A percentile compares a stretch with the other conserved stretches of the same genome.
These are phyloP conservation scores for Thera britannica DNA, from an alignment of 2,888 invertebrate genomes.

Conservation along the genomic window DNA sequence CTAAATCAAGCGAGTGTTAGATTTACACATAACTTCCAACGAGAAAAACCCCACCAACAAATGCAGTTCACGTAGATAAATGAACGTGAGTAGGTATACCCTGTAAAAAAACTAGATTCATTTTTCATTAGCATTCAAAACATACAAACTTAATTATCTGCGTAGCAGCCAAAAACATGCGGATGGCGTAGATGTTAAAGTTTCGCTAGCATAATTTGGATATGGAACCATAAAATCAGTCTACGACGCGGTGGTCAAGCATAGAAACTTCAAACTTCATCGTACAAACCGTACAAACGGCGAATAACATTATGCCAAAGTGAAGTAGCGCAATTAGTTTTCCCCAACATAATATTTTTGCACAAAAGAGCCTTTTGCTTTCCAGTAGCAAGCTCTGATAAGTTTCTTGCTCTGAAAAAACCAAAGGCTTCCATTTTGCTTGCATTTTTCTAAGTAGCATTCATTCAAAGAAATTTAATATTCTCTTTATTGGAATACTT, in stretches of 20 bases:
- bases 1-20: too few relatives aligned
- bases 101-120: too few relatives aligned
- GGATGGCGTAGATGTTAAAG: too few relatives aligned
- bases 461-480: constrained; percentile 20
- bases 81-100: too few relatives aligned
- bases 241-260: background rate
- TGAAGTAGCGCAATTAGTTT: constrained; percentile 39
- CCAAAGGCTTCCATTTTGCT: constrained; percentile 40
- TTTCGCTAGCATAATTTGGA: too few relatives aligned
- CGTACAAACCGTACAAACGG: constrained; percentile 26
- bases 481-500: constrained; percentile 25
- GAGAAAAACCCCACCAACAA: too few relatives aligned
- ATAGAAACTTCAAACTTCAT: constrained; percentile 33
- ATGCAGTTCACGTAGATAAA: too few relatives aligned
- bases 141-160: too few relatives aligned
- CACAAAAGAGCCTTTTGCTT: constrained; percentile 35
- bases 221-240: too few relatives aligned
- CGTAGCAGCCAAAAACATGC: too few relatives aligned
- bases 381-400: constrained; percentile 37
- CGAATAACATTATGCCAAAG: constrained; percentile 30
- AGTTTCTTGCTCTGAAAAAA: constrained; percentile 43
- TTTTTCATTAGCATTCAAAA: too few relatives aligned
- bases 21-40: too few relatives aligned
- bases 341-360: constrained; percentile 36
- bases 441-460: constrained; percentile 29